A percentile compares a stretch with the other conserved stretches of the same genome.
Conservation (phyloP, 2,888 invertebrate genomes). For the Sisyra nigra region DNA sequence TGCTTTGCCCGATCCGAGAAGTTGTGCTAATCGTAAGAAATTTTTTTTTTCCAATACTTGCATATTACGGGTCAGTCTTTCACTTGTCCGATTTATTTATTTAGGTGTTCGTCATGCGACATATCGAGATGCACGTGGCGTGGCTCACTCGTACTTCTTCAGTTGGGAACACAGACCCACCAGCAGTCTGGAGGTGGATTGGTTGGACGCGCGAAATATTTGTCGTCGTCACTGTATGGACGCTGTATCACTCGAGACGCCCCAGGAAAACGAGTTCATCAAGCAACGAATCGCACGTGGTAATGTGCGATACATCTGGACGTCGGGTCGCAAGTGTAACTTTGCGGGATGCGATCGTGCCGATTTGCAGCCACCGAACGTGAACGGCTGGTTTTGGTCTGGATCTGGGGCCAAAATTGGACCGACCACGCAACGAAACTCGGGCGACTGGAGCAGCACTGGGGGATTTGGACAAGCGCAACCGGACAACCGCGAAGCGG, state of each 20-base stretch:
- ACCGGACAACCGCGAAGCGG: conserved; percentile 81
- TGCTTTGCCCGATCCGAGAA: conserved; percentile 75
- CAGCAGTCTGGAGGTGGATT: conserved; percentile 69
- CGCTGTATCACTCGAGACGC: conserved; percentile 78
- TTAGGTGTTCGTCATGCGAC: conserved; percentile 75
- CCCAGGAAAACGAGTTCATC: conserved; percentile 80
- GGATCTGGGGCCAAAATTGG: conserved; percentile 86
- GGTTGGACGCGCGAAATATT: conserved; percentile 81
- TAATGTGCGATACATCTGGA: conserved; percentile 70
- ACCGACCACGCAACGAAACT: conserved; percentile 71
- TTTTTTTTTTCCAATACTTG: background rate
- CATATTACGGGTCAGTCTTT: background rate
- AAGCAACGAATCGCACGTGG: conserved; percentile 74
- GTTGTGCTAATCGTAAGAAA: conserved; percentile 75
- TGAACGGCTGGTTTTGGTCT: conserved; percentile 89
- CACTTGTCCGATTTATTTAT: conserved; percentile 10
- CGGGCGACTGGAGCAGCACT: conserved; percentile 80
- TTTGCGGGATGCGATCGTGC: conserved; percentile 76
- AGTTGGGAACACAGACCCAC: conserved; percentile 81
- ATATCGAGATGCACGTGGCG: conserved; percentile 75
- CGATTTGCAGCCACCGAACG: conserved; percentile 69
- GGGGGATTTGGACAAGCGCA: conserved; percentile 78
- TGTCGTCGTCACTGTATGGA: conserved; percentile 90
- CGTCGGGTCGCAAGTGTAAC: conserved; percentile 82
- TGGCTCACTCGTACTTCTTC: conserved; percentile 85